Evolutionary conservation across 37 sponge, comb jelly and placozoan genomes (phyloP), one percentile per base, ranked within the genome.

Genomic region (Eunapius fragilis): DNA sequence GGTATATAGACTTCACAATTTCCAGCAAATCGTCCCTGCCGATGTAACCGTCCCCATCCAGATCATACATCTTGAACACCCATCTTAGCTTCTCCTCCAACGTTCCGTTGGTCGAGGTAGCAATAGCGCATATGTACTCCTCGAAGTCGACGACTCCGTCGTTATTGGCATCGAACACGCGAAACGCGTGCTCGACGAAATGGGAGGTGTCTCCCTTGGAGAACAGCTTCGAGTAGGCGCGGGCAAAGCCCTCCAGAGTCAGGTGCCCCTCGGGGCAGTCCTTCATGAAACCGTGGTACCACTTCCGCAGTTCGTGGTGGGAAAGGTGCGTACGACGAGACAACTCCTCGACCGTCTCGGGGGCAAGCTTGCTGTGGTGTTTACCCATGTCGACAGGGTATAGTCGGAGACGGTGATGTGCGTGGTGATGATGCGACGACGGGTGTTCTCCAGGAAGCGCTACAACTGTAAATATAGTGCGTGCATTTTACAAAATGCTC

Each of bases 211-310:
- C 75, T 12, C 75, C 75, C 24, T 75, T n/a, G 6, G 75, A 36
- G 31, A 75, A 75, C 24, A 75, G 11, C 31, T n/a, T 31, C 31
- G 75, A 75, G 7, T 75, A 75, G 2, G 35, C 75, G 5, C 30
- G 13, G 19, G 31, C 35, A 7, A 75, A 75, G 36, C 35, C 31
- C 23, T 75, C 75, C 28, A 75, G 22, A 34, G 28, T 30, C 5
- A 75, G 31, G 4, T 27, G 2, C 3, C 75, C 75, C 33, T 33
- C 31, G 31, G 75, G 75, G 32, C 32, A 75, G 31, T 75, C 75
- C 7, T 75, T 75, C 75, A 75, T 33, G 75, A 75, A 75, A 17
- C 32, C 75, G 33, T 75, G 13, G 75, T 75, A 75, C 75, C 75
- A 75, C 35, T 30, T 36, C 4, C 35, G 75, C 35, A 75, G 75